Percentiles rank a stretch among this genome's conserved stretches.
These are phyloP conservation scores for Carabus problematicus DNA, from an alignment of 2,888 invertebrate species.

Conservation along the genomic window DNA sequence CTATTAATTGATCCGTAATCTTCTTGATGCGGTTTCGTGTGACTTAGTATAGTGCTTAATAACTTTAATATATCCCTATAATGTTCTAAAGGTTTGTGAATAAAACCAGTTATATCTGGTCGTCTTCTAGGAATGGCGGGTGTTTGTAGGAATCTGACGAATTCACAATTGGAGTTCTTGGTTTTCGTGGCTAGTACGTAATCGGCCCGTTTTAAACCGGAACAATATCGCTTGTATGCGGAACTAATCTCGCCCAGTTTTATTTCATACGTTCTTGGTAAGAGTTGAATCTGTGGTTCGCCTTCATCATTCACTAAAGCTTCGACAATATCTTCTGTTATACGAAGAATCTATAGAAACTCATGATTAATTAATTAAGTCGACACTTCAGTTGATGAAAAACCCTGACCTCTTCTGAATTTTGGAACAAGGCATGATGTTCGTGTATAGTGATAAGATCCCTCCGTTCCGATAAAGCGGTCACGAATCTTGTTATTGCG, in stretches of 20 bases:
- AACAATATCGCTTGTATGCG: slow-evolving; percentile 82
- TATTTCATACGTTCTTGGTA: slow-evolving; percentile 74
- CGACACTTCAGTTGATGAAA: not conserved
- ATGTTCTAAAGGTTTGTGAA: slow-evolving; percentile 86
- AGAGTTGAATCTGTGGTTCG: slow-evolving; percentile 71
- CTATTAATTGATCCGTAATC: slow-evolving; percentile 61
- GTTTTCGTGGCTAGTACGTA: slow-evolving; percentile 81
- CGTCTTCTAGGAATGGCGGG: slow-evolving; percentile 82
- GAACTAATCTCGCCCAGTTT: slow-evolving; percentile 78
- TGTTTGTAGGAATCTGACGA: slow-evolving; percentile 80
- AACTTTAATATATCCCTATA: slow-evolving; percentile 70
- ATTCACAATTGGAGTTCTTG: slow-evolving; percentile 77
- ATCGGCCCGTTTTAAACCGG: slow-evolving; percentile 84
- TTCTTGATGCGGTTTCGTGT: slow-evolving; percentile 60
- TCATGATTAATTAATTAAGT: slow-evolving; percentile 6
- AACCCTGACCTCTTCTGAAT: slow-evolving; percentile 76
- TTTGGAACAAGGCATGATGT: slow-evolving; percentile 83
- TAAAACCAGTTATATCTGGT: slow-evolving; percentile 83
- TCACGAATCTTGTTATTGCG: slow-evolving; percentile 79
- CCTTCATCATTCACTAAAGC: slow-evolving; percentile 76
- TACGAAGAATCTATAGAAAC: slow-evolving; percentile 67
- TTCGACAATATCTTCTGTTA: slow-evolving; percentile 84
- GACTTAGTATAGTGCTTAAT: slow-evolving; percentile 63
- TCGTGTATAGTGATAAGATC: slow-evolving; percentile 80
- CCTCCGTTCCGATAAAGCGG: slow-evolving; percentile 75